Base-by-base conservation (phyloP, 1,140 invertebrate species). In the Drosophila rufa region DNA sequence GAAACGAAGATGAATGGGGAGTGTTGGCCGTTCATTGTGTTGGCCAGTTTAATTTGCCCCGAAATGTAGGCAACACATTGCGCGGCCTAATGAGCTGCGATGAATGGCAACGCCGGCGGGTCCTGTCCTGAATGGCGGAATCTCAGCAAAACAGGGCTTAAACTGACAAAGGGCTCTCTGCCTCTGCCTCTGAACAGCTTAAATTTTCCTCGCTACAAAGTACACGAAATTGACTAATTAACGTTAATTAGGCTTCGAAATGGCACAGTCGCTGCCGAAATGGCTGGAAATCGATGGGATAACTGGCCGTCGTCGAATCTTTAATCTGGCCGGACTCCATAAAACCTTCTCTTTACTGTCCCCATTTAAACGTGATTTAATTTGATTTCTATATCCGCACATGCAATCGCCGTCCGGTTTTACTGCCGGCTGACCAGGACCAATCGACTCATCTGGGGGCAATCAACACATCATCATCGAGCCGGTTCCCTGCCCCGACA, bases 1-100 rank as follows among this genome's bases (percentile, higher is more conserved):
- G 74, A 73, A 89, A 89, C 79, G 85, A 90, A 84, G 85, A 89
- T 82, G 84, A 89, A 89, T 83, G 65, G 71, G 60, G 27, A 45
- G 45, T 36, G 14, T 22, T 25, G 30, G 46, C 56, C 38, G 47
- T 80, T 62, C 38, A 45, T 80, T 66, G 68, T 68, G 27, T 30
- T 70, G 51, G 69, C 42, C 75, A 69, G 67, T 87, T 87, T 87
- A 78, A 83, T 89, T 84, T 89, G 40, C 47, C 38, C 46, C 69
- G n/a, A 69, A 48, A 61, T 36, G 43, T 56, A 33, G 71, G 57
- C 83, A 89, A 71, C 79, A 82, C 71, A 81, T 86, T 85, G 65
- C 56, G 30, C n/a, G 51, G 47, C 64, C 77, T 83, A 80, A 87
- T 86, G 80, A 89, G 80, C 83, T 66, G 46, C 47, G 61, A 66